Percentiles rank a stretch among this genome's conserved stretches.
phyloP scores from a whole-genome alignment of 2,888 invertebrate species.

The Protodeltote pygarga region DNA sequence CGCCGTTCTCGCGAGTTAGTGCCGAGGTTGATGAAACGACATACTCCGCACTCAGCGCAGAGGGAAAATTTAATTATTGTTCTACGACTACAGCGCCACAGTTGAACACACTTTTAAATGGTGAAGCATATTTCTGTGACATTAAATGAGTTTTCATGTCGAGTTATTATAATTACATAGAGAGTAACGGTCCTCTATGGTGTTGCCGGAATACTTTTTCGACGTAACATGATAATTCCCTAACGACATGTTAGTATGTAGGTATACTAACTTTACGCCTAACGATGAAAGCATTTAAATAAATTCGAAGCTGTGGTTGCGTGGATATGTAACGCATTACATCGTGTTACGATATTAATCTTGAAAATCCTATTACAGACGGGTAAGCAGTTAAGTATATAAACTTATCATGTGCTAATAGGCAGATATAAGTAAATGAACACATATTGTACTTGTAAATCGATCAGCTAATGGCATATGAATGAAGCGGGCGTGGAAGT shows the following conservation, averaged over 20 bases:
- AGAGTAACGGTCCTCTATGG: slow-evolving; percentile 47
- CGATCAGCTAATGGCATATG: slow-evolving; percentile 86
- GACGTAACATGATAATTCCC: slow-evolving; percentile 6
- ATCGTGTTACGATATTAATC: neutral
- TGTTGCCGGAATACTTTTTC: slow-evolving; percentile 18
- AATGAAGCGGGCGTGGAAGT: slow-evolving; percentile 79
- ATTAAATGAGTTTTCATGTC: slow-evolving; percentile 74
- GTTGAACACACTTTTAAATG: slow-evolving; percentile 81
- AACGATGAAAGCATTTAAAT: too few species aligned
- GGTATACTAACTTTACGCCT: too few species aligned
- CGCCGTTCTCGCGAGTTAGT: slow-evolving; percentile 72
- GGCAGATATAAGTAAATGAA: slow-evolving; percentile 63
- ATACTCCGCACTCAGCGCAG: slow-evolving; percentile 74
- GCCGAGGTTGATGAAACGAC: slow-evolving; percentile 80
- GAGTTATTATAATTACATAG: slow-evolving; percentile 73
- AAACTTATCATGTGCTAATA: slow-evolving; percentile 28
- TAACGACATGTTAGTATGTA: too few species aligned
- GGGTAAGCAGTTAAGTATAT: slow-evolving; percentile 14
- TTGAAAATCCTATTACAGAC: neutral
- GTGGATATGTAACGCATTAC: neutral
- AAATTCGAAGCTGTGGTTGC: too few species aligned
- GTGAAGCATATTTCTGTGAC: slow-evolving; percentile 74
- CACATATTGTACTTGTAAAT: slow-evolving; percentile 76
- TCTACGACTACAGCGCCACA: slow-evolving; percentile 71
- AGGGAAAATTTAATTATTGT: slow-evolving; percentile 84